These are phyloP conservation scores for Malacosoma neustria DNA, from an alignment of 2,888 invertebrate species.

Conservation along the genomic window DNA sequence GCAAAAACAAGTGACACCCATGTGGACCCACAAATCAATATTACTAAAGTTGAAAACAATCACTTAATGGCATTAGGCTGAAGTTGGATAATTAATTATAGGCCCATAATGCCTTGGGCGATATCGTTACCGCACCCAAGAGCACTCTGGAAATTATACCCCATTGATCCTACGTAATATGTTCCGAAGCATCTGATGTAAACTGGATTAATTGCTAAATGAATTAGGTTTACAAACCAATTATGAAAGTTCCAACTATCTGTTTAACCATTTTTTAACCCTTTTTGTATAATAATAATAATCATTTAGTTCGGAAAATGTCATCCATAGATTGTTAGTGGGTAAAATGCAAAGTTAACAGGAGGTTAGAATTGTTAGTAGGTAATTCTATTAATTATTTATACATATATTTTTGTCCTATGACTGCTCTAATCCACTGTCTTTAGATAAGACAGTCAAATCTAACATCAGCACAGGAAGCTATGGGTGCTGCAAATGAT, in stretches of 20 bases:
- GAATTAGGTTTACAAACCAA: neutral
- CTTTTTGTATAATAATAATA: neutral
- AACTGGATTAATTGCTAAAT: constrained; percentile 8
- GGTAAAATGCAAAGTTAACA: no score
- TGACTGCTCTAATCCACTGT: no score
- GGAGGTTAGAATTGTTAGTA: no score
- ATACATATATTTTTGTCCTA: no score
- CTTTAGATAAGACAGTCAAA: no score
- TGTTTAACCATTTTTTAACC: no score
- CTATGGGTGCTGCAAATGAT: no score
- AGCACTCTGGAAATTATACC: constrained; percentile 40
- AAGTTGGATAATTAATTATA: constrained; percentile 59
- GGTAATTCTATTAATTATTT: no score
- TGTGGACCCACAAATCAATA: neutral
- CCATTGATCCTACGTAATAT: constrained; percentile 45
- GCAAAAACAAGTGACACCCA: neutral
- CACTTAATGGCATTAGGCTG: constrained; percentile 21
- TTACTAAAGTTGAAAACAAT: neutral
- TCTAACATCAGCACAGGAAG: no score
- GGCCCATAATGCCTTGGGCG: constrained; percentile 36
- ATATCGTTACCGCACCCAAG: constrained; percentile 42
- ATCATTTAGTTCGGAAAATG: no score
- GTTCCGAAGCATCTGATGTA: constrained; percentile 21
- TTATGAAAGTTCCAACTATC: neutral
- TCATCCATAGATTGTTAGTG: no score